Evolutionary conservation across 1,140 invertebrate species (phyloP).

Genomic region (Calliphora vicina): DNA sequence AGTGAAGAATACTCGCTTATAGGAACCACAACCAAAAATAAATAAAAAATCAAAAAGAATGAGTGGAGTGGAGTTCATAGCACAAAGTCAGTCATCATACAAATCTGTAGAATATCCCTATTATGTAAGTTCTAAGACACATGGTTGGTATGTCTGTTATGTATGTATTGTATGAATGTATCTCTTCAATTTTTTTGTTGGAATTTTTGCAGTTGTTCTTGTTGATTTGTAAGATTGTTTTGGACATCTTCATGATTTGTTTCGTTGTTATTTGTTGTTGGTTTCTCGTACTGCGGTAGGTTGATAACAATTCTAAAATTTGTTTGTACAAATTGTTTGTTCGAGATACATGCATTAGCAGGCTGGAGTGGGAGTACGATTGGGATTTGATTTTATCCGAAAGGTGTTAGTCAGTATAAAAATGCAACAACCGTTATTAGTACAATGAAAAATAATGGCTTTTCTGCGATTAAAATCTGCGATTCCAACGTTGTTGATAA

Average conservation of each 20-base stretch:
- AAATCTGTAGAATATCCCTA: not conserved
- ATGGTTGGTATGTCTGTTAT: not conserved
- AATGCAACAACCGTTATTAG: not conserved
- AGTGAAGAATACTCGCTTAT: no score
- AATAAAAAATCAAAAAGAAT: not conserved
- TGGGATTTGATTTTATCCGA: not conserved
- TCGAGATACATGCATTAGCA: not conserved
- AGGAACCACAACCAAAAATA: not conserved
- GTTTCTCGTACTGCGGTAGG: slow-evolving; percentile 4
- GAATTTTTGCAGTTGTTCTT: not conserved
- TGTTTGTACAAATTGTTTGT: not conserved
- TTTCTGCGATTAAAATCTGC: no score
- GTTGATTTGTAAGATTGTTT: slow-evolving; percentile 25
- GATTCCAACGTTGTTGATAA: no score
- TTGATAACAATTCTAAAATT: not conserved
- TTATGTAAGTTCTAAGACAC: slow-evolving; percentile 27
- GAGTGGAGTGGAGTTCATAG: not conserved
- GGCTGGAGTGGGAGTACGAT: not conserved
- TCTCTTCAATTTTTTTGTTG: not conserved
- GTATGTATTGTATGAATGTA: not conserved
- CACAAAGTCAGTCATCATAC: not conserved
- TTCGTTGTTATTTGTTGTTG: no score
- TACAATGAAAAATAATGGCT: not conserved
- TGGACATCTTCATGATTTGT: slow-evolving; percentile 27
- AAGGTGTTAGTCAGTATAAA: not conserved